Conservation (phyloP, 2,888 invertebrate species). For the Abrostola tripartita region DNA sequence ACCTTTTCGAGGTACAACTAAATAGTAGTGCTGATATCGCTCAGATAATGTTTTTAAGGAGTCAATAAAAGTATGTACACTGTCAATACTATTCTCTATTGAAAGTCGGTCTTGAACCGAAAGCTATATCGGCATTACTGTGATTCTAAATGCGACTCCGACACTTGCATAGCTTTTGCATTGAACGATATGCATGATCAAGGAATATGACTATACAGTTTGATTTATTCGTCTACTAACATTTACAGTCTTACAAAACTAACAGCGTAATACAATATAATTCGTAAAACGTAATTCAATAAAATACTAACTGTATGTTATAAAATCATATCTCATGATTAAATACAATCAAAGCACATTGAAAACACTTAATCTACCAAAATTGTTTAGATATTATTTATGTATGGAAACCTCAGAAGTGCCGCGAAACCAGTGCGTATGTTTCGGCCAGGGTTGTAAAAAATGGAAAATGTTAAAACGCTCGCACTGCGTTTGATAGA, state of each 20-base stretch:
- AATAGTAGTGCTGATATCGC: not conserved
- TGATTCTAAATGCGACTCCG: not conserved
- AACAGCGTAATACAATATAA: too few relatives aligned
- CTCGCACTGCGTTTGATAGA: not conserved
- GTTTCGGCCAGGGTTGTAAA: not conserved
- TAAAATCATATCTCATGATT: too few relatives aligned
- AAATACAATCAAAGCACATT: too few relatives aligned
- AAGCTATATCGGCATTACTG: not conserved
- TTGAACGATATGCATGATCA: conserved; percentile 2
- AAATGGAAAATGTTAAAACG: not conserved
- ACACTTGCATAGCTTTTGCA: conserved; percentile 24
- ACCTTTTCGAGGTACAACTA: not conserved
- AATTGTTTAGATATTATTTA: too few relatives aligned
- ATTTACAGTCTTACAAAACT: conserved; percentile 11
- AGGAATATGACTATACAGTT: conserved; percentile 24
- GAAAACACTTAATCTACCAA: too few relatives aligned
- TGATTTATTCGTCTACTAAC: conserved; percentile 30
- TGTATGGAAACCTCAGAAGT: too few relatives aligned
- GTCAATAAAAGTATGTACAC: too few relatives aligned
- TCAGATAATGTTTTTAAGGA: not conserved
- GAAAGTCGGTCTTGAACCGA: too few relatives aligned
- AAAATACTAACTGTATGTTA: too few relatives aligned
- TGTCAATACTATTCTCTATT: too few relatives aligned
- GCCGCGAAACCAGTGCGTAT: too few relatives aligned
- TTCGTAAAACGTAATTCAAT: too few relatives aligned